These are phyloP conservation scores for Drosophila sproati DNA, from an alignment of 1,140 invertebrate species.

Conservation along the genomic window DNA sequence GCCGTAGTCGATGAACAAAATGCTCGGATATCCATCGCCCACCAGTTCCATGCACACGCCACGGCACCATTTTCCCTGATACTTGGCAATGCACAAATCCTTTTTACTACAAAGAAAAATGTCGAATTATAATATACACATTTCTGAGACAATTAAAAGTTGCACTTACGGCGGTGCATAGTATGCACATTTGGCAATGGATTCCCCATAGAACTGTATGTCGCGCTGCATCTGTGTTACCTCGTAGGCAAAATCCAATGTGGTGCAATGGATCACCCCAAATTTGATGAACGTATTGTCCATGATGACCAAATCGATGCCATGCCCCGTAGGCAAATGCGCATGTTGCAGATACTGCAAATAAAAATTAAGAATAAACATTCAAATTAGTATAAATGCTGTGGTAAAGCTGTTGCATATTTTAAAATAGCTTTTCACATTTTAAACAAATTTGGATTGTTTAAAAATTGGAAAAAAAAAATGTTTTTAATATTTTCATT, in stretches of 20 bases:
- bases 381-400: conserved; percentile 2
- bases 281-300: conserved; percentile 63
- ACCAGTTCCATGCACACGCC: conserved; percentile 72
- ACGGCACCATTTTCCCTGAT: conserved; percentile 73
- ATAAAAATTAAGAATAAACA: conserved; percentile 1
- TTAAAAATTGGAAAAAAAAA: too few relatives aligned
- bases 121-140: background rate
- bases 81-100: conserved; percentile 70
- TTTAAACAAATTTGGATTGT: too few relatives aligned
- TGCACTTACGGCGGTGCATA: conserved; percentile 63
- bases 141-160: background rate
- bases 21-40: conserved; percentile 77
- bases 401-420: too few relatives aligned
- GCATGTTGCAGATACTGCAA: conserved; percentile 59
- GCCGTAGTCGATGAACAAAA: conserved; percentile 79
- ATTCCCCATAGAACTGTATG: conserved; percentile 64
- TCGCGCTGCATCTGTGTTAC: conserved; percentile 64
- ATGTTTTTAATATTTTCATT: too few relatives aligned
- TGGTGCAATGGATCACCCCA: conserved; percentile 70
- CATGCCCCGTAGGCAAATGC: conserved; percentile 52
- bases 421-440: too few relatives aligned
- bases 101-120: conserved; percentile 37
- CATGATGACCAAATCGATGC: conserved; percentile 66
- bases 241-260: conserved; percentile 51
- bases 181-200: conserved; percentile 18